Base-by-base conservation (phyloP, 2,888 invertebrate genomes). In the Coremacera marginata region DNA sequence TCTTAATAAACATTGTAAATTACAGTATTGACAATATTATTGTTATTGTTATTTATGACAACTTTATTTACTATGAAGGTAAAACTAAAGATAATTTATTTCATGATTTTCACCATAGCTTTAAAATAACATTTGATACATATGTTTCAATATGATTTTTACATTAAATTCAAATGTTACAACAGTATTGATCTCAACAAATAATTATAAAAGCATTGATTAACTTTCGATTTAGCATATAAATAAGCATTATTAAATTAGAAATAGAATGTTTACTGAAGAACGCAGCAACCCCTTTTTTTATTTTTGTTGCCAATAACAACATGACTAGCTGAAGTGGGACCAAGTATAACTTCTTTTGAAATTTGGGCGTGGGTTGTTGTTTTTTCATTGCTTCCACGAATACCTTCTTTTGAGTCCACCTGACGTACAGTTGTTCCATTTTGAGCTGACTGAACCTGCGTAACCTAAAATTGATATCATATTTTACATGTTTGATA, bases 241-340 rank as follows among this genome's bases (percentile, higher is more conserved):
- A 79, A 79, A 80, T 79, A 78, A 76, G 75, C 77, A 79, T 78
- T 76, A 78, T 77, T 77, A 78, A 79, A 79, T 78, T 77, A 78
- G 25, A 9, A 22, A 52, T 37, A 37, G 70, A 34, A 72, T 81
- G 82, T 85, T 87, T 95, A 96, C 93, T 96, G 96, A 89, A 96
- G 92, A 89, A 95, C 95, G 92, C 97, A 97, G 92, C 97, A 97
- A 90, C 95, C 95, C 93, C 96, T 96, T 92, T 96, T 96, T 90
- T 95, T 95, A 91, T 96, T 97, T 92, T 97, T 96, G 89, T 97
- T 89, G 77, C 89, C 89, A 83, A 90, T 93, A 88, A 95, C 95
- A 87, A 97, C 95, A 90, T 95, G 96, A 90, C 97, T 97, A 82
- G 96, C 95, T 90, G 96, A 95, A 86, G 92, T 92, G 71, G 94